Conservation (phyloP, 2,113 vertebrate species). For the Daphoenositta chrysoptera region DNA sequence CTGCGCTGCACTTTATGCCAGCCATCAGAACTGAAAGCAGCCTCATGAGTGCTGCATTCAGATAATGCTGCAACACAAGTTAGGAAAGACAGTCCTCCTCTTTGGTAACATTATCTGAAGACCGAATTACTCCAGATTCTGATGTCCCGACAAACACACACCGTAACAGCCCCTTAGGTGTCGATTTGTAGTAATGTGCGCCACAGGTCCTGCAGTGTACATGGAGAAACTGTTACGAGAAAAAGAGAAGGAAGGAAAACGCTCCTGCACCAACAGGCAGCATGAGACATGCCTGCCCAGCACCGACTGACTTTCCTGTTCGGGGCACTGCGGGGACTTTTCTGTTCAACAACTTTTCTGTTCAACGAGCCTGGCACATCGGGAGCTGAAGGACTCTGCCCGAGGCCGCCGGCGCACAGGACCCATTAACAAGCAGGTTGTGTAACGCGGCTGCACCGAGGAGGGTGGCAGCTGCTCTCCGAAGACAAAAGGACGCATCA, state of each 20-base stretch:
- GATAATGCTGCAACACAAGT: neutral
- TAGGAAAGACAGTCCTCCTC: neutral
- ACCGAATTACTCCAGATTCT: neutral
- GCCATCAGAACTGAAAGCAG: neutral
- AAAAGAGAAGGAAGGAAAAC: neutral
- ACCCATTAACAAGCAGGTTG: neutral
- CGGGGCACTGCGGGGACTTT: neutral
- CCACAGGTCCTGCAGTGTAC: fast-evolving
- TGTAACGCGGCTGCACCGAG: neutral
- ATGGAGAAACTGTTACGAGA: fast-evolving
- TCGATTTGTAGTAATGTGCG: fast-evolving
- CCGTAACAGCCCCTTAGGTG: fast-evolving
- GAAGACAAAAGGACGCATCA: neutral
- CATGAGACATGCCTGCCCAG: no score
- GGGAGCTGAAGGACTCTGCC: neutral
- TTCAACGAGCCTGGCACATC: fast-evolving
- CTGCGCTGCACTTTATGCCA: neutral
- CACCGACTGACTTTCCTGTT: no score
- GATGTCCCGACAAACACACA: neutral
- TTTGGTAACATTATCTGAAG: fast-evolving
- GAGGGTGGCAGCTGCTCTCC: neutral
- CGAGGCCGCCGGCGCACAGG: neutral
- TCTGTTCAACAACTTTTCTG: neutral
- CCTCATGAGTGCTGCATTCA: fast-evolving
- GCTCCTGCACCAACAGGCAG: fast-evolving